Evolutionary conservation across 2,113 vertebrate genomes (phyloP).

Genomic region (Planiliza haematocheilus): DNA sequence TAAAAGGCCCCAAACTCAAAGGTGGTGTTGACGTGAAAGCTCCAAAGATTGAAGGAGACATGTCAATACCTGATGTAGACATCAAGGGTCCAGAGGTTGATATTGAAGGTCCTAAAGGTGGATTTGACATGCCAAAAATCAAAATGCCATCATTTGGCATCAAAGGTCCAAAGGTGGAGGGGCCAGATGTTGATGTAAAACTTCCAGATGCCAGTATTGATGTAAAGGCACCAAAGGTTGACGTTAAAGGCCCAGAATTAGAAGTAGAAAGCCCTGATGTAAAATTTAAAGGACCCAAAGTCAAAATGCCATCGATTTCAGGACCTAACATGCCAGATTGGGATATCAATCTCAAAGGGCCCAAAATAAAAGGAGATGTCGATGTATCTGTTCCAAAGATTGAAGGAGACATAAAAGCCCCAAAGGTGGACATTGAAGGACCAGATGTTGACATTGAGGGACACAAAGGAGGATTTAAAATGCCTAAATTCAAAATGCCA

Average conservation of each 20-base stretch:
- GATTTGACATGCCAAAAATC: no score
- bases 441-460: constrained; percentile 73
- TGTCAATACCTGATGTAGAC: no score
- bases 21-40: not conserved
- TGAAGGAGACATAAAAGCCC: not conserved
- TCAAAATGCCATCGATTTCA: not conserved
- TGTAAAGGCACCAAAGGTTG: constrained; percentile 6
- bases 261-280: constrained; percentile 12
- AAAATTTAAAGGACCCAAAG: constrained; percentile 35
- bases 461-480: constrained; percentile 49
- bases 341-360: constrained; percentile 31
- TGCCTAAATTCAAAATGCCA: constrained; percentile 22
- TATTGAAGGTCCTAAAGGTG: no score
- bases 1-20: not conserved
- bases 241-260: constrained; percentile 1
- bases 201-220: constrained; percentile 4
- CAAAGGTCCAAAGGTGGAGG: no score
- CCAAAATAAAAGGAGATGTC: constrained; percentile 38
- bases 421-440: not conserved
- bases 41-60: no score
- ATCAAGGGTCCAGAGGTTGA: no score
- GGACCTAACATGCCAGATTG: constrained; percentile 19
- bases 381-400: constrained; percentile 33
- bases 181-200: no score
- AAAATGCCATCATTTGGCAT: constrained; percentile 72